These are phyloP conservation scores for Hesperophylax magnus DNA, from an alignment of 1,140 invertebrate species.

Conservation along the genomic window DNA sequence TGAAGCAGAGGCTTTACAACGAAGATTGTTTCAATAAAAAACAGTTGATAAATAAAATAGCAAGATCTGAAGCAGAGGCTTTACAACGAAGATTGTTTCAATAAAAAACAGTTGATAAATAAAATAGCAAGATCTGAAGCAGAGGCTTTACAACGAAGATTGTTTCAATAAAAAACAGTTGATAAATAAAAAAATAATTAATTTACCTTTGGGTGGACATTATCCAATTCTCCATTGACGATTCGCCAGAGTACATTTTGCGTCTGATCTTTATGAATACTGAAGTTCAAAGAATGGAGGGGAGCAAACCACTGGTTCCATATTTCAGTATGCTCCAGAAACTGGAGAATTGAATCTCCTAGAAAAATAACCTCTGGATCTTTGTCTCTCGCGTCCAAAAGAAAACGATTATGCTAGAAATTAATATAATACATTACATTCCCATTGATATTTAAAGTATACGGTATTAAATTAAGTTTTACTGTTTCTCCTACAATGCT, in stretches of 20 bases:
- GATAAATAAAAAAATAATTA: too few species aligned
- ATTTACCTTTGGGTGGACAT: slow-evolving; percentile 86
- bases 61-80: too few species aligned
- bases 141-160: too few species aligned
- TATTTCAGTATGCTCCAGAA: slow-evolving; percentile 83
- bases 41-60: too few species aligned
- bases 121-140: too few species aligned
- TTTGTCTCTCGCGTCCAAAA: slow-evolving; percentile 85
- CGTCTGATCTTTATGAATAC: slow-evolving; percentile 89
- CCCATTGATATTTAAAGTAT: background rate
- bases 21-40: too few species aligned
- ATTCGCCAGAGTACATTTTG: slow-evolving; percentile 93
- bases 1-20: too few species aligned
- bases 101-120: too few species aligned
- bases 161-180: too few species aligned
- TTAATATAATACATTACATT: slow-evolving; percentile 30
- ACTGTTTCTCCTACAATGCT: slow-evolving; percentile 72
- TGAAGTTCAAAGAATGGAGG: slow-evolving; percentile 91
- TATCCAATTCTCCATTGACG: slow-evolving; percentile 89
- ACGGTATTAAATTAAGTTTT: background rate
- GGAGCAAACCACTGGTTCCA: slow-evolving; percentile 91
- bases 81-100: too few species aligned
- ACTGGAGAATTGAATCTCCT: slow-evolving; percentile 88
- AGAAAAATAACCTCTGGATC: slow-evolving; percentile 94
- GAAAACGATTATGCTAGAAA: slow-evolving; percentile 85